Conservation (phyloP, 1,140 invertebrate genomes). For the Anagrus nilaparvatae region DNA sequence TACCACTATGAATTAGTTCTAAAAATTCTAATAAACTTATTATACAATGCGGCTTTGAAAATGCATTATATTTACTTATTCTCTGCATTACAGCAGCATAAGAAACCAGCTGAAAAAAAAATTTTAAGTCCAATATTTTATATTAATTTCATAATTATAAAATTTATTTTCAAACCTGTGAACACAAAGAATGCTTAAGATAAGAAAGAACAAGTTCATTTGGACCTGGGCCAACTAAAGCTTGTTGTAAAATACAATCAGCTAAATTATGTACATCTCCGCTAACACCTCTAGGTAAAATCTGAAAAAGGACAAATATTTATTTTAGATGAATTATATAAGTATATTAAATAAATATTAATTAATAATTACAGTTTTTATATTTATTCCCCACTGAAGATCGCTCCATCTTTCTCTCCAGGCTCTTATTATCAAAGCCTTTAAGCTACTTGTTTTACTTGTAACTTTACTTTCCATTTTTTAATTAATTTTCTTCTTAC, state of each 20-base stretch:
- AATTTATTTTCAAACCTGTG: constrained; percentile 45
- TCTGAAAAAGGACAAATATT: no score
- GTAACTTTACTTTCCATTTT: constrained; percentile 65
- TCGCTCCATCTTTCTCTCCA: constrained; percentile 93
- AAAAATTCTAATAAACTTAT: constrained; percentile 76
- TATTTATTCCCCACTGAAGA: constrained; percentile 90
- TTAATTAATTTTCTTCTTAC: no score
- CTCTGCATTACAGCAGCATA: constrained; percentile 79
- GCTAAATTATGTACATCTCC: constrained; percentile 86
- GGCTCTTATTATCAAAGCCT: constrained; percentile 73
- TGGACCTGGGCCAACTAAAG: constrained; percentile 81
- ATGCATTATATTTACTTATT: constrained; percentile 81
- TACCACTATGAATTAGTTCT: constrained; percentile 63
- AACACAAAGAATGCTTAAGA: constrained; percentile 81
- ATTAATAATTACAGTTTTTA: constrained; percentile 61
- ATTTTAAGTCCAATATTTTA: constrained; percentile 9
- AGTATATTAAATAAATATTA: constrained; percentile 1
- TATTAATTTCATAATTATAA: neutral
- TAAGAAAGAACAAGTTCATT: constrained; percentile 86
- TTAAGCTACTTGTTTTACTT: constrained; percentile 75
- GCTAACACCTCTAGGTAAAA: constrained; percentile 73
- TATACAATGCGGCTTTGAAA: constrained; percentile 82
- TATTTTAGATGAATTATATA: neutral
- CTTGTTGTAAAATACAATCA: constrained; percentile 87
- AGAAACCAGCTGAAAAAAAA: constrained; percentile 60